Evolutionary conservation across 2,888 invertebrate species (phyloP), one percentile per base, ranked within the genome.

Genomic region (Brachylomia viminalis): DNA sequence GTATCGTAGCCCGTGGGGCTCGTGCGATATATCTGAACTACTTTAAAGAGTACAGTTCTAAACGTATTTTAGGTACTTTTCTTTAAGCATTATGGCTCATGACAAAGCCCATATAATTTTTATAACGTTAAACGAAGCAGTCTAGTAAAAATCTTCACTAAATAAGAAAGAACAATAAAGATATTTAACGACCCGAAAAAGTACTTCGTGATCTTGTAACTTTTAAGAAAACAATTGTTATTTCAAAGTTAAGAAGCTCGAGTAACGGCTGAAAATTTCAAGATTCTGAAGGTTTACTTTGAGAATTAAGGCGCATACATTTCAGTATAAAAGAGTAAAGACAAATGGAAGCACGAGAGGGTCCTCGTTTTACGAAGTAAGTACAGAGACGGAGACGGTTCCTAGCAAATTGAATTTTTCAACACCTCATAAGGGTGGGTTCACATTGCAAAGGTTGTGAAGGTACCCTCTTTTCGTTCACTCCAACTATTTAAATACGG

Each of bases 401-500:
- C n/a, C 52, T 10, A 20, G 52, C 27, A 69, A 69, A 72, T 72
- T 72, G 23, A 81, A 83, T 69, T 61, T 81, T 78, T 72, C 56
- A 61, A 47, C 56, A 38, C 47, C 38, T 54, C 6, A 10, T 67
- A 33, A 6, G 23, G 27, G 20, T 52, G 45, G n/a, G 27, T 54
- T 70, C 68, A 23, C 13, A 33, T 77, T 64, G 45, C 58, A 71
- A 80, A 71, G 45, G 7, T 17, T 30, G 33, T 38, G 11, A 30
- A 11, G 23, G 33, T 27, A 75, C 49, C 13, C 23, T 45, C 27
- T 10, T 11, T 64, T 38, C 33, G 20, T 30, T 30, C n/a, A 2
- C 10, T 33, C 15, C 27, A 20, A 33, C 27, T 65, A 23, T 64
- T 47, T 61, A 4, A 47, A 45, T 38, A 30, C 11, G n/a, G 20